Conservation (phyloP, 2,113 vertebrate genomes). For the Onychostruthus taczanowskii region DNA sequence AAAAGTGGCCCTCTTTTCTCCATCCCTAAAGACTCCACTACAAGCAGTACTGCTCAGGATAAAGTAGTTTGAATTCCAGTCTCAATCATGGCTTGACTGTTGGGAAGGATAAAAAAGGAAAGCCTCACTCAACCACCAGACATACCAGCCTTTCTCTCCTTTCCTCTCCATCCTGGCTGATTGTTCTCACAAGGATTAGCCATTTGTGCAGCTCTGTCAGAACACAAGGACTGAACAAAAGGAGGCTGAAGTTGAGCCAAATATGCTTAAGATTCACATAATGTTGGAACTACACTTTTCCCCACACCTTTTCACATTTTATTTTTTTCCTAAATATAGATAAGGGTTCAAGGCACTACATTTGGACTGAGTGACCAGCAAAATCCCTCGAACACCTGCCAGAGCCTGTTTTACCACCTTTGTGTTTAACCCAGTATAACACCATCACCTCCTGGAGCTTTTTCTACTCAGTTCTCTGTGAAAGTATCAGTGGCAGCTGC, state of each 20-base stretch:
- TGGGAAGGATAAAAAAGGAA: conserved; percentile 4
- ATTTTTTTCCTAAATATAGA: background rate
- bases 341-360: background rate
- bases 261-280: background rate
- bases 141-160: background rate
- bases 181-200: background rate
- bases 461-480: background rate
- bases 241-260: background rate
- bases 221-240: background rate
- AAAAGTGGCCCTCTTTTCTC: conserved; percentile 31
- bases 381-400: background rate
- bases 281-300: background rate
- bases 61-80: background rate
- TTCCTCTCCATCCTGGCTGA: background rate
- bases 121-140: background rate
- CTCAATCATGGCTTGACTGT: background rate
- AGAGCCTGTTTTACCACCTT: background rate
- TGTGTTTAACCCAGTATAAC: background rate
- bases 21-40: background rate
- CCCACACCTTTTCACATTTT: background rate
- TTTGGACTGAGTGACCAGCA: background rate
- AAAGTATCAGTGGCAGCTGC: background rate
- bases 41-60: background rate
- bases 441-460: background rate
- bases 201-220: background rate